A percentile compares a stretch with the other conserved stretches of the same genome.
Evolutionary conservation across 2,113 vertebrate species (phyloP).

Genomic region (Chloropsis hardwickii): DNA sequence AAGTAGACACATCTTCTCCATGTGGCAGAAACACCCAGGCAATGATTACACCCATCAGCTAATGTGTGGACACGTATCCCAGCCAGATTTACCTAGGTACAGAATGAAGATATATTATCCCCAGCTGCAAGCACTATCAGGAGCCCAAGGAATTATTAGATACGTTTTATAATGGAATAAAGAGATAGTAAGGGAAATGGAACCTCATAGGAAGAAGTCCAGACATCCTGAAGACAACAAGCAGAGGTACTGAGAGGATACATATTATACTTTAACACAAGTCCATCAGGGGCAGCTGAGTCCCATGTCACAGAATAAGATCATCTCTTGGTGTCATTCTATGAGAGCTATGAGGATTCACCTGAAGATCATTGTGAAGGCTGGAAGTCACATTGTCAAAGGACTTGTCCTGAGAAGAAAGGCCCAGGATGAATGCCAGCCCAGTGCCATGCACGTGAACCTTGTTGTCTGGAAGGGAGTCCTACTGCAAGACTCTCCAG

Average conservation of each 20-base stretch:
- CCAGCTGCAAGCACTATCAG: not conserved
- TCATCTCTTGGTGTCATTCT: not conserved
- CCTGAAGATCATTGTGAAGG: not conserved
- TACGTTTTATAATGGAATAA: not conserved
- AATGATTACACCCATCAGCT: not conserved
- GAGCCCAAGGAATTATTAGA: not conserved
- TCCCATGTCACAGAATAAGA: not conserved
- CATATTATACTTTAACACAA: not conserved
- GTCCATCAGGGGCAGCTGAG: not conserved
- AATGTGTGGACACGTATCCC: not conserved
- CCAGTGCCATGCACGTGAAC: fast-evolving
- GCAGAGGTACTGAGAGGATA: not conserved
- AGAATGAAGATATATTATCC: not conserved
- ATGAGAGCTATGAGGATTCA: not conserved
- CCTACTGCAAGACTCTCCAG: not conserved
- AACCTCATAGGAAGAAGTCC: not conserved
- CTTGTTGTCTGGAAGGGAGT: not conserved
- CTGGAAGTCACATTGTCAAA: not conserved
- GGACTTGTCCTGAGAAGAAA: not conserved
- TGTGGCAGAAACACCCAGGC: not conserved
- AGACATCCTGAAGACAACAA: not conserved
- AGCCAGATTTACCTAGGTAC: not conserved
- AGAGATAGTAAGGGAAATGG: not conserved
- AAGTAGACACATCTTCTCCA: not conserved
- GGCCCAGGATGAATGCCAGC: not conserved